A percentile compares a stretch with the other conserved stretches of the same genome.
Evolutionary conservation across 2,113 vertebrate species (phyloP).

Genomic region (Sula dactylatra): DNA sequence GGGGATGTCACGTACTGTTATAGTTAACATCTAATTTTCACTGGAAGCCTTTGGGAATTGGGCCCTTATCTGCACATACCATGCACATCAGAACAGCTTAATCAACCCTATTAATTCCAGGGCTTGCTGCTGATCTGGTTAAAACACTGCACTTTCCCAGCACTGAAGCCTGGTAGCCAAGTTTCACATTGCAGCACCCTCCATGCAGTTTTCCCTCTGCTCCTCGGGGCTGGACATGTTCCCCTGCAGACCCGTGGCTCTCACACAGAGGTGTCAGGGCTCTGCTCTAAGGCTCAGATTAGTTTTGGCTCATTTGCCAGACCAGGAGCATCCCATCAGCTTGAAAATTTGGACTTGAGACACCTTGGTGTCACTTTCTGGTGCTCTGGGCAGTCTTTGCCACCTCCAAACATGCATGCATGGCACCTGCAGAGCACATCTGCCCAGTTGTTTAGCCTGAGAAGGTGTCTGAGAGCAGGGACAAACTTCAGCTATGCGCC

Average conservation of each 20-base stretch:
- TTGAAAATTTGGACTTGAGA: background rate
- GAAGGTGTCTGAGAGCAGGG: background rate
- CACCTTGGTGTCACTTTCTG: background rate
- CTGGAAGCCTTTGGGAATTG: background rate
- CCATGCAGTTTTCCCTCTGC: background rate
- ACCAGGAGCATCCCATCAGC: background rate
- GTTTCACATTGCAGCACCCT: background rate
- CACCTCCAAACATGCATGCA: accelerated
- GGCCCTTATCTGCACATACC: conserved; percentile 53
- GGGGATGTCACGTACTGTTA: conserved; percentile 18
- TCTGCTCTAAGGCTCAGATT: background rate
- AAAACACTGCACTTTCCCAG: conserved; percentile 23
- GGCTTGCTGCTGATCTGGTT: conserved; percentile 24
- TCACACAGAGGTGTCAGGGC: background rate
- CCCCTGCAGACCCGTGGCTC: background rate
- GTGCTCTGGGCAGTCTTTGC: background rate
- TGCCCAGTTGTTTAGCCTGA: background rate
- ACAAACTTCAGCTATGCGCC: background rate
- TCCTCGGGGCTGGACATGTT: accelerated
- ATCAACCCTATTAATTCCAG: conserved; percentile 41
- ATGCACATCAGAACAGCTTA: conserved; percentile 30
- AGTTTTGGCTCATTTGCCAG: background rate
- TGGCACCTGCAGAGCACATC: background rate
- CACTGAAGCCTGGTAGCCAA: background rate
- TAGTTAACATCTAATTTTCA: conserved; percentile 30